Percentiles rank a stretch among this genome's conserved stretches.
Evolutionary conservation across 2,113 vertebrate species (phyloP).

Genomic region (Cyanocitta stelleri): DNA sequence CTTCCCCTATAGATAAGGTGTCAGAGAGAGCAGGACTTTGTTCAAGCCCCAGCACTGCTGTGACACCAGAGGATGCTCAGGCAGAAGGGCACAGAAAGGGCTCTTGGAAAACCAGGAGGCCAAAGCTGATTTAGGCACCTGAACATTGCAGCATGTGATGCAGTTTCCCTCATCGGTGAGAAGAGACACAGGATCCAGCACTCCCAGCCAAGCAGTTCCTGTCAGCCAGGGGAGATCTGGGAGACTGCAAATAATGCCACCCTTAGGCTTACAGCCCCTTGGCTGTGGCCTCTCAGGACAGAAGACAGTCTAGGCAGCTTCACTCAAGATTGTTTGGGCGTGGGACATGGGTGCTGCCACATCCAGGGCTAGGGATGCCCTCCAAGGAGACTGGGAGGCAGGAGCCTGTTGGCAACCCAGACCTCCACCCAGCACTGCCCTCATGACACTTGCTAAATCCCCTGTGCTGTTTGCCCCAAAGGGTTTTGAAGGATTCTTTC

Average conservation of each 20-base stretch:
- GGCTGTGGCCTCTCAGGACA: not conserved
- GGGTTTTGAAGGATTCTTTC: not conserved
- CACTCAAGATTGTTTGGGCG: too few species aligned
- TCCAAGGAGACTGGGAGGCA: not conserved
- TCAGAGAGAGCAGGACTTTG: not conserved
- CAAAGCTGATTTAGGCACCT: not conserved
- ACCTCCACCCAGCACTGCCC: not conserved
- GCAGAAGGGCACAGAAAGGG: not conserved
- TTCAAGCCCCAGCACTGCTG: not conserved
- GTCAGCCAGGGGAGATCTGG: not conserved
- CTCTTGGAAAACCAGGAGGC: not conserved
- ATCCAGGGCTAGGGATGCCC: not conserved
- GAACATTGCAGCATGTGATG: fast-evolving
- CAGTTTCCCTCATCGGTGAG: too few species aligned
- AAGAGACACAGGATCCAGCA: not conserved
- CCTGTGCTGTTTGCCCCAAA: not conserved
- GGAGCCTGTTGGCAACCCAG: not conserved
- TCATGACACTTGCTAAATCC: not conserved
- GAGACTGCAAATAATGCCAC: not conserved
- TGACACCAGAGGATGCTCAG: not conserved
- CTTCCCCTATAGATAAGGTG: not conserved
- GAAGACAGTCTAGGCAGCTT: not conserved
- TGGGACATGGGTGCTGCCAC: fast-evolving
- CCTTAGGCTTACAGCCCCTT: not conserved
- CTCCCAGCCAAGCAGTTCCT: not conserved